Evolutionary conservation across 2,797 vertebrate species (phyloP), one percentile per base, ranked within the genome.

Genomic region (Notoglanidium macrostoma): DNA sequence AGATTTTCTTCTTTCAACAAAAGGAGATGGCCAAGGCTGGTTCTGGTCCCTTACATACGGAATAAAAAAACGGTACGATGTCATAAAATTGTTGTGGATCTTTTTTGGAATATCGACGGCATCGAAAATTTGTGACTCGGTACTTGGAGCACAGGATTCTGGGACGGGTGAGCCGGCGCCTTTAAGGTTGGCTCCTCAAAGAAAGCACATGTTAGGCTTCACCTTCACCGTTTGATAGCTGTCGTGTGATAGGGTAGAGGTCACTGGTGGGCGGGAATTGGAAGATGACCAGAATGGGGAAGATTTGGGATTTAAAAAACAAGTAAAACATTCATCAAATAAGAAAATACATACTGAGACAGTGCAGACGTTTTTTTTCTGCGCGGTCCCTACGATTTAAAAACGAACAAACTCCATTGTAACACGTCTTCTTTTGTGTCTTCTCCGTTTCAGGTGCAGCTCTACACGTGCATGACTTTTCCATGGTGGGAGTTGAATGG

Each of bases 391-490:
- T 10, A 63, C 4, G 61, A 11, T 35, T 35, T 35, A 68, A 68
- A 68, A 70, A 70, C 21, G 7, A 59, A 10, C 32, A 19, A 29
- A 29, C 35, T 63, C 5, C 14, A 19, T 59, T 54, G 21, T 46
- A 8, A 54, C 9, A 0, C 19, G 40, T 82, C 35, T 59, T 19
- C 1, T 46, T 14, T 46, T 61, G 35, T 19, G 3, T 40, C 15
- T 2, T 78, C 9, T 63, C 23, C 51, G 46, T 84, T 83, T 57
- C 91, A 98, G 97, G 97, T 15, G 97, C 93, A n/a, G 97, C 94
- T 10, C 93, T 98, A 44, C 97, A 98, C 51, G 68, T 98, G 87
- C 97, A 98, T 0, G 96, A 98, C 92, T 93, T 95, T 0, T 92
- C 95, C 86, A 94, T 98, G 87, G 91, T 96, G 17, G 95, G 92